Percentiles rank a stretch among this genome's conserved stretches.
phyloP scores from a whole-genome alignment of 2,888 invertebrate genomes.

The Metopia argyrocephala region DNA sequence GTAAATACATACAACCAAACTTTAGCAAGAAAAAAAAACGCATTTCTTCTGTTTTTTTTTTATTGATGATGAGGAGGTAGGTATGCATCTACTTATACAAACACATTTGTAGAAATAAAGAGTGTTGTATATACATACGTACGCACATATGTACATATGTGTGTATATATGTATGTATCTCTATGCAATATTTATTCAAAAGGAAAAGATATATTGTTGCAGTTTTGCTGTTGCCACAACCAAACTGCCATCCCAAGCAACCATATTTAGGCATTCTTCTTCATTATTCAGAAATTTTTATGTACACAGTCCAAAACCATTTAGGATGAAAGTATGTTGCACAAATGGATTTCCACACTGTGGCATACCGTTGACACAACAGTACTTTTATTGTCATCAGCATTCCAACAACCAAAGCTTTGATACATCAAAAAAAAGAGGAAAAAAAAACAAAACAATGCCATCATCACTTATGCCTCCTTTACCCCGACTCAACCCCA shows the following conservation, averaged over 20 bases:
- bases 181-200: constrained; percentile 11
- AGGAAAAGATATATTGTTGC: constrained; percentile 39
- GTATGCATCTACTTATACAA: too few species aligned
- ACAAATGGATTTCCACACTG: constrained; percentile 63
- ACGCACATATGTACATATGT: neutral
- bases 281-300: constrained; percentile 63
- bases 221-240: constrained; percentile 48
- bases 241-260: constrained; percentile 40
- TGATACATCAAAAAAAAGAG: constrained; percentile 7
- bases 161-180: neutral
- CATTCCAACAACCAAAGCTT: neutral
- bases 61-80: too few species aligned
- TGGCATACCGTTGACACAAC: constrained; percentile 64
- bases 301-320: constrained; percentile 63
- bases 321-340: constrained; percentile 65
- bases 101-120: too few species aligned
- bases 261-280: constrained; percentile 64
- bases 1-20: too few species aligned
- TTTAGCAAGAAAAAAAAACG: too few species aligned
- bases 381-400: constrained; percentile 61
- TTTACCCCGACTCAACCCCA: constrained; percentile 33
- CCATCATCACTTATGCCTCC: neutral
- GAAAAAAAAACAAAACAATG: too few species aligned
- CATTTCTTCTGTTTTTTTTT: too few species aligned
- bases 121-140: constrained; percentile 52